Percentiles rank a stretch among this genome's conserved stretches.
These are phyloP conservation scores for Sciurus carolinensis DNA, from an alignment of 2,797 vertebrate species.

Conservation along the genomic window DNA sequence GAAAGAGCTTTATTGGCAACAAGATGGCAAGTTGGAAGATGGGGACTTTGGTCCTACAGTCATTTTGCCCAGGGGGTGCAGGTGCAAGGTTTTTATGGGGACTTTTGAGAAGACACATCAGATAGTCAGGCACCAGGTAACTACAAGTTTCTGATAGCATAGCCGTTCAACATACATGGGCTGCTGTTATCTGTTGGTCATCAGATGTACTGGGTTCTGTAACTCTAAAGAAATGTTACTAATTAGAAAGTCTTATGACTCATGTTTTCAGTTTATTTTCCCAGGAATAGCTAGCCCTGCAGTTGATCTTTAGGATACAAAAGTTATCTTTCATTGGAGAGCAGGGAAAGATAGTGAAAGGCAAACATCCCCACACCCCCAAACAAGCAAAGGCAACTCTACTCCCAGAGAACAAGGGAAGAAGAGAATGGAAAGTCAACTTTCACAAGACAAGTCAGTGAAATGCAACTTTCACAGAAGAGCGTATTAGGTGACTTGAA, in stretches of 20 bases:
- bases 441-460: neutral
- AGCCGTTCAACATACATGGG: neutral
- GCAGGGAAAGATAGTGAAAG: neutral
- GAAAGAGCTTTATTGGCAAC: neutral
- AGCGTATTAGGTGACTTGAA: neutral
- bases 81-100: neutral
- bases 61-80: neutral
- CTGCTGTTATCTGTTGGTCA: neutral
- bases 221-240: neutral
- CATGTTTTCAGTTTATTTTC: neutral
- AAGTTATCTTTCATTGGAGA: neutral
- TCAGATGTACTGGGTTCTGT: neutral
- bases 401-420: neutral
- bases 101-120: neutral
- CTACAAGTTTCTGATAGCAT: neutral
- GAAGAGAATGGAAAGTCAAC: neutral
- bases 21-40: neutral
- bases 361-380: neutral
- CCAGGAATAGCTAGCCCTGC: neutral
- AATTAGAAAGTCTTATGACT: neutral
- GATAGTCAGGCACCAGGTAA: neutral
- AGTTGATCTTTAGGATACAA: neutral
- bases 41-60: neutral
- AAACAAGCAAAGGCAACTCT: neutral
- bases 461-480: neutral